Base-by-base conservation (phyloP, 2,113 vertebrate genomes). In the Aphyosemion australe region DNA sequence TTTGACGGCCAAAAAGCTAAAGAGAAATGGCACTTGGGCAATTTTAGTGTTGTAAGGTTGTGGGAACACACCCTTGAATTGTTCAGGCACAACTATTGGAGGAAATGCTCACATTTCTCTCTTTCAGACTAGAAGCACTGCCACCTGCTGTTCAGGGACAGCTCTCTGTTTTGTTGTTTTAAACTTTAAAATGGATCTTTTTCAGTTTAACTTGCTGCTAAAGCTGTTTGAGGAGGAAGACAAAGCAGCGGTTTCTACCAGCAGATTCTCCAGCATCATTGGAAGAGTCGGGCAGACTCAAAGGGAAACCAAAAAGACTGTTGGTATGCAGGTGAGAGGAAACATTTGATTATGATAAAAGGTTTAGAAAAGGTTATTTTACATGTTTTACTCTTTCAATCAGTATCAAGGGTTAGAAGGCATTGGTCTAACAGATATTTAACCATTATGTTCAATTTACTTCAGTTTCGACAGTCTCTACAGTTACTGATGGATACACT, bases 401-500 rank as follows among this genome's bases (percentile, higher is more conserved):
- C 34, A 37, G 34, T 37, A 37, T 37, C 34, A 37, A 10, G 34
- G 34, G 34, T 37, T 37, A 37, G 34, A 10, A 37, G 9, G 7
- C 34, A 37, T 37, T 7, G n/a, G n/a, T n/a, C n/a, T n/a, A n/a
- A n/a, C n/a, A 26, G 26, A 26, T 26, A 26, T 26, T 26, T 26
- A 26, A 26, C 26, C 26, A 2, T 26, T 31, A 26, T 52, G 8
- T 12, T 45, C 8, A 26, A 26, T 26, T 39, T 13, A 66, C 18
- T 57, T 45, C 80, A 99, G 97, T 99, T 99, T 84, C 94, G 96
- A 57, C 97, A 97, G 85, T 99, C 97, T 61, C 92, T 99, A 7
- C 94, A 96, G 39, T 86, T 96, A 66, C 91, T 99, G 69, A 98
- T 99, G 97, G 96, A 97, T 61, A 97, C 96, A 2, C 92, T 99